Evolutionary conservation across 1,140 invertebrate genomes (phyloP).

Genomic region (Hyles euphorbiae): DNA sequence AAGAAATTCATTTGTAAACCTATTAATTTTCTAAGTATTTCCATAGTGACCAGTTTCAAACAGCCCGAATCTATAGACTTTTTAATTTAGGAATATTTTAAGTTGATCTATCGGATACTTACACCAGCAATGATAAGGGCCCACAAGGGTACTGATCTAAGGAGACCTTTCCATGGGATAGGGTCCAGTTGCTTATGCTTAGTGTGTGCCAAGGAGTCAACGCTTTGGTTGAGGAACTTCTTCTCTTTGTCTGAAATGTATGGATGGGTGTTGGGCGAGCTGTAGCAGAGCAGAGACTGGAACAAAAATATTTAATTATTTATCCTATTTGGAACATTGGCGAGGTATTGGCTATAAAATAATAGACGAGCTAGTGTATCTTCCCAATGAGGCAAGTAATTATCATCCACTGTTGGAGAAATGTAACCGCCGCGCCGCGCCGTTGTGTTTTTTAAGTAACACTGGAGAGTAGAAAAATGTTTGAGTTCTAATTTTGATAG

Average conservation of each 20-base stretch:
- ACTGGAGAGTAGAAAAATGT: too few relatives aligned
- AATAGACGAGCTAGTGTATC: too few relatives aligned
- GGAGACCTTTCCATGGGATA: conserved; percentile 79
- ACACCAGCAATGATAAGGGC: conserved; percentile 79
- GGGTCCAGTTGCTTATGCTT: conserved; percentile 49
- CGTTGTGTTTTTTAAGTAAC: too few relatives aligned
- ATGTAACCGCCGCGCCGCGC: too few relatives aligned
- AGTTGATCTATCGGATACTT: conserved; percentile 29
- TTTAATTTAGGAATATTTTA: too few relatives aligned
- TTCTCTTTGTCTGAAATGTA: conserved; percentile 78
- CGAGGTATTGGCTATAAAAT: not conserved
- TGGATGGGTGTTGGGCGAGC: conserved; percentile 78
- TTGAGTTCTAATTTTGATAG: too few relatives aligned
- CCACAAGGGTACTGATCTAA: conserved; percentile 82
- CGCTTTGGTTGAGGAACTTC: conserved; percentile 75
- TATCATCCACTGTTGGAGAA: too few relatives aligned
- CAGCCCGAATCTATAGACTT: too few relatives aligned
- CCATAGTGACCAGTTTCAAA: too few relatives aligned
- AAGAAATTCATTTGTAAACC: too few relatives aligned
- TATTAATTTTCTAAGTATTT: too few relatives aligned
- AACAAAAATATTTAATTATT: conserved; percentile 22
- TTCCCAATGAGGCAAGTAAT: too few relatives aligned
- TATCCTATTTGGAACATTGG: not conserved
- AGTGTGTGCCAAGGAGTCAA: conserved; percentile 46
- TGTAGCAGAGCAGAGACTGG: conserved; percentile 74